Percentiles rank a stretch among this genome's conserved stretches.
Conservation (phyloP, 2,113 vertebrate genomes). For the Ancistrus triradiatus region DNA sequence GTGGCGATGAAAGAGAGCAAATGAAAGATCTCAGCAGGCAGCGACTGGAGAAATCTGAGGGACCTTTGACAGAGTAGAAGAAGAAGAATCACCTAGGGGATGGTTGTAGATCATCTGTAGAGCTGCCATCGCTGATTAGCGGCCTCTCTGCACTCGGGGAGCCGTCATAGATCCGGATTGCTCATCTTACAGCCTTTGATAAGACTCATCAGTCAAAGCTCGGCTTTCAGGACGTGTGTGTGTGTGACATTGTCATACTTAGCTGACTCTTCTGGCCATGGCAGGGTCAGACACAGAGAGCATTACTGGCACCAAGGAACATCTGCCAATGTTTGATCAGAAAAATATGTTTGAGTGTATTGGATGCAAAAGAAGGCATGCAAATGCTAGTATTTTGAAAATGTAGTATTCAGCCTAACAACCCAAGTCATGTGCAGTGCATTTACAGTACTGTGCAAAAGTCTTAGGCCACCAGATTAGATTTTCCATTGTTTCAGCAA, state of each 20-base stretch:
- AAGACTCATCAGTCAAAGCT: conserved; percentile 38
- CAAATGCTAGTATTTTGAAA: too few species aligned
- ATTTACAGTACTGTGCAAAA: too few species aligned
- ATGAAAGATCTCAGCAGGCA: too few species aligned
- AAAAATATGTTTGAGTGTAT: not conserved
- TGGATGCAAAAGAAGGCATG: too few species aligned
- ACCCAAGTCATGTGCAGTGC: too few species aligned
- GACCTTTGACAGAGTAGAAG: too few species aligned
- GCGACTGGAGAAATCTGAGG: too few species aligned
- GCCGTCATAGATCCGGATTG: conserved; percentile 35
- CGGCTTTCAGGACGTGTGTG: not conserved
- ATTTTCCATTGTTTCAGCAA: too few species aligned
- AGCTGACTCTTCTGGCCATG: conserved; percentile 18
- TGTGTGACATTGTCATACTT: not conserved
- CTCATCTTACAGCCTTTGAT: conserved; percentile 43
- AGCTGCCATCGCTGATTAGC: conserved; percentile 17
- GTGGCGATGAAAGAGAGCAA: too few species aligned
- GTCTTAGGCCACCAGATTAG: too few species aligned
- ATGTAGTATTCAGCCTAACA: too few species aligned
- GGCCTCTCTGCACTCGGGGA: conserved; percentile 17
- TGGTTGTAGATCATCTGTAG: conserved; percentile 8
- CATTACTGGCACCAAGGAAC: conserved; percentile 25
- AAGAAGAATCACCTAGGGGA: not conserved
- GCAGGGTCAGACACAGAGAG: conserved; percentile 21
- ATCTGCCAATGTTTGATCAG: conserved; percentile 28